A percentile compares a stretch with the other conserved stretches of the same genome.
phyloP scores from a whole-genome alignment of 2,113 vertebrate species.

The Trematocara zebra region DNA sequence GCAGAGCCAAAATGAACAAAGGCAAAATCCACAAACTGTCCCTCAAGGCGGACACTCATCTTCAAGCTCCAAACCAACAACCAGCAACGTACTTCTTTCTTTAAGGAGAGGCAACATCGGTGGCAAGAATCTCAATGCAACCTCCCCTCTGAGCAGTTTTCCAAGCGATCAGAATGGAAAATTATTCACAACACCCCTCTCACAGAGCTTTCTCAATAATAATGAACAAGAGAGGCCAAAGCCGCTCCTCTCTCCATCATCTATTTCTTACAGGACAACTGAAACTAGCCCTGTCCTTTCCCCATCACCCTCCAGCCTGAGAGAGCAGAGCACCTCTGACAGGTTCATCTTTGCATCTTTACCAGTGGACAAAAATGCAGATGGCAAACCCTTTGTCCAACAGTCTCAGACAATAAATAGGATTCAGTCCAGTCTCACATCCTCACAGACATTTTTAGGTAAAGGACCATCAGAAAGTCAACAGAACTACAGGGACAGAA shows the following conservation, averaged over 20 bases:
- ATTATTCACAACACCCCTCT: background rate
- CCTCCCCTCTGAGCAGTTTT: background rate
- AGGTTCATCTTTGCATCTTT: background rate
- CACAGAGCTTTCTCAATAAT: conserved; percentile 15
- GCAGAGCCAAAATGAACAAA: conserved; percentile 21
- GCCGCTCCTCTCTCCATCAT: background rate
- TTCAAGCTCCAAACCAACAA: conserved; percentile 63
- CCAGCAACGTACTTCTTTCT: conserved; percentile 70
- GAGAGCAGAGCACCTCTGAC: background rate
- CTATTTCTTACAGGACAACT: conserved; percentile 1
- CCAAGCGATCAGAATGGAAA: conserved; percentile 2
- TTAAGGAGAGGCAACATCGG: conserved; percentile 48
- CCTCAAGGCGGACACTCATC: conserved; percentile 24
- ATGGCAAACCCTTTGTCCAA: background rate
- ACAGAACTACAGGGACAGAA: background rate
- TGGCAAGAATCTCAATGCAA: background rate
- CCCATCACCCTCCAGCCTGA: background rate
- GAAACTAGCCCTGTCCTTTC: background rate
- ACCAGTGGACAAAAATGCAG: background rate
- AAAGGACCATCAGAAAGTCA: background rate
- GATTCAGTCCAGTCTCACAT: background rate
- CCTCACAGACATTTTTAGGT: conserved; percentile 1
- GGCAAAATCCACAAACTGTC: conserved; percentile 23
- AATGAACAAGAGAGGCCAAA: conserved; percentile 19
- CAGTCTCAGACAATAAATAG: background rate